Conservation (phyloP, 2,113 vertebrate genomes). For the Hyla sarda region DNA sequence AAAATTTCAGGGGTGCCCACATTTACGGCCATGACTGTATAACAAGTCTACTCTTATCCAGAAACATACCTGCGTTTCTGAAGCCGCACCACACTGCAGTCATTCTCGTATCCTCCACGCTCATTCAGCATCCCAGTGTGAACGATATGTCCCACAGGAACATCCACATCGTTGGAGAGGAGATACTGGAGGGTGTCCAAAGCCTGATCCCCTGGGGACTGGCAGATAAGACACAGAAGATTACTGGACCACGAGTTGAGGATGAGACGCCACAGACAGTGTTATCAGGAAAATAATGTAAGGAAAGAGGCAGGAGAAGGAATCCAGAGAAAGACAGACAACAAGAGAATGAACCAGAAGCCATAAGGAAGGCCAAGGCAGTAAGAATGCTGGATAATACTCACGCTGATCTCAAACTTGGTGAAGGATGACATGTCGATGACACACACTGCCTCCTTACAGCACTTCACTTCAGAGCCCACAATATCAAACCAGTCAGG, state of each 20-base stretch:
- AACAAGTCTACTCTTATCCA: background rate
- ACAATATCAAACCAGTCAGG: constrained; percentile 99
- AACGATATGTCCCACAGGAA: constrained; percentile 94
- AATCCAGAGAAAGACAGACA: background rate
- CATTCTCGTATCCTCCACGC: constrained; percentile 92
- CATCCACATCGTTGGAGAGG: constrained; percentile 94
- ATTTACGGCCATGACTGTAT: too few relatives aligned
- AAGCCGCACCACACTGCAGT: constrained; percentile 93
- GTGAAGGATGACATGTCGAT: constrained; percentile 99
- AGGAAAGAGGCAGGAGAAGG: background rate
- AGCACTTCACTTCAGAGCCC: constrained; percentile 95
- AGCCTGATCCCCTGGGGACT: constrained; percentile 89
- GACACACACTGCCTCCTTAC: constrained; percentile 95
- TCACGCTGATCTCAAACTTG: constrained; percentile 97
- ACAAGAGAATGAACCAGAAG: background rate
- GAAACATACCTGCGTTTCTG: constrained; percentile 89
- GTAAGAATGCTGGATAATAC: constrained; percentile 63
- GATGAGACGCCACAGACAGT: background rate
- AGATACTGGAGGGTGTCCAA: constrained; percentile 88
- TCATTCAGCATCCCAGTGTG: constrained; percentile 98
- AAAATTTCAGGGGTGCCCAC: too few relatives aligned
- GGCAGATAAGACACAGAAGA: background rate
- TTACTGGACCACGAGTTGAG: background rate
- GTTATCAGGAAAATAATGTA: background rate
- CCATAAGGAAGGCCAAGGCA: too few relatives aligned